These are phyloP conservation scores for Therioaphis trifolii DNA, from an alignment of 2,888 invertebrate species.

Conservation along the genomic window DNA sequence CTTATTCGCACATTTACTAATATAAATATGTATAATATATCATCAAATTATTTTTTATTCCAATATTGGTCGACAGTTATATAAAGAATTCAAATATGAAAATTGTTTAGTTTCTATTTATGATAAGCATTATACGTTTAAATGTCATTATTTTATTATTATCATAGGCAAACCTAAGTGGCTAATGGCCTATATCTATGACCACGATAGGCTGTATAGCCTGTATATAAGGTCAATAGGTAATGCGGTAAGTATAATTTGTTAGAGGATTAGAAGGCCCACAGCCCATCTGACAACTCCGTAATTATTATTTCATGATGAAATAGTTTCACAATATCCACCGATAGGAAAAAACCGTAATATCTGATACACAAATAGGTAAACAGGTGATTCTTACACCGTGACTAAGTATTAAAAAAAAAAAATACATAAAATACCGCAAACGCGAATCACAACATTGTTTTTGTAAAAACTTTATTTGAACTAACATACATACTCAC, in stretches of 20 bases:
- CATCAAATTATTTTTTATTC: too few species aligned
- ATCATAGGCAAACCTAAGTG: too few species aligned
- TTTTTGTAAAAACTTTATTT: neutral
- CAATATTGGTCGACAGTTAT: too few species aligned
- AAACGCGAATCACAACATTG: neutral
- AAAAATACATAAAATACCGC: neutral
- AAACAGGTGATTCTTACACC: neutral
- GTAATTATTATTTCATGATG: constrained; percentile 3
- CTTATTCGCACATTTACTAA: too few species aligned
- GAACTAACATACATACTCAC: too few species aligned
- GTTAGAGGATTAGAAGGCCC: neutral
- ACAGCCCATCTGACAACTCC: neutral
- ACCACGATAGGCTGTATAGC: neutral
- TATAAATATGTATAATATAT: too few species aligned
- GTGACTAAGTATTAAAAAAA: neutral
- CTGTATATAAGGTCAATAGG: neutral
- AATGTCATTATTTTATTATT: too few species aligned
- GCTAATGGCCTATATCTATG: neutral
- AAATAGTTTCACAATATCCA: constrained; percentile 25
- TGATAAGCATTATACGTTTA: too few species aligned
- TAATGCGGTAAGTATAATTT: neutral
- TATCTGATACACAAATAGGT: neutral
- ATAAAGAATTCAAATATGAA: too few species aligned
- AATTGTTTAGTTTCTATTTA: too few species aligned
- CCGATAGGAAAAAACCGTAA: neutral